Percentiles rank a stretch among this genome's conserved stretches.
Conservation (phyloP, 2,113 vertebrate species). For the Leuciscus idus region DNA sequence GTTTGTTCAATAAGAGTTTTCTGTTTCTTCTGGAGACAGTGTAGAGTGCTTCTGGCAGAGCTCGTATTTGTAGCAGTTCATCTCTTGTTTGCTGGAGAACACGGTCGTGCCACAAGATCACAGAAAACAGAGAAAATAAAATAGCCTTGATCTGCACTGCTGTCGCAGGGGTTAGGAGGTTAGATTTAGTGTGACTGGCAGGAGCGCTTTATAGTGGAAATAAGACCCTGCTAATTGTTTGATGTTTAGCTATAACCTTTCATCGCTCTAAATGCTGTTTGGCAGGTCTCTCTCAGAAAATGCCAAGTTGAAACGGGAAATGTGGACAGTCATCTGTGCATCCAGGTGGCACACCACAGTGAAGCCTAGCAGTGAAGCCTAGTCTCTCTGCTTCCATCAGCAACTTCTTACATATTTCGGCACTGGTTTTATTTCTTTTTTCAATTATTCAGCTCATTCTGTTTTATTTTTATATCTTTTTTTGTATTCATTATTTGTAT, state of each 20-base stretch:
- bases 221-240: constrained; percentile 27
- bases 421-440: neutral
- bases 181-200: constrained; percentile 1
- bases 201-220: constrained; percentile 38
- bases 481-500: neutral
- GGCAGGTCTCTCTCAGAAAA: constrained; percentile 39
- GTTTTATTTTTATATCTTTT: neutral
- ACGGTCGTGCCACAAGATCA: neutral
- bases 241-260: constrained; percentile 33
- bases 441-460: neutral
- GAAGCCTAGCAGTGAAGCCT: neutral
- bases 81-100: constrained; percentile 31
- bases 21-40: neutral
- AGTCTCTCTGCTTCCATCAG: neutral
- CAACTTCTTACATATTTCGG: neutral
- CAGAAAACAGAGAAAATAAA: neutral
- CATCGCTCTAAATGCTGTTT: constrained; percentile 33
- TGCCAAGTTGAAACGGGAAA: neutral
- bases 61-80: constrained; percentile 20
- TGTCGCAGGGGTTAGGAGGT: neutral
- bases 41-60: constrained; percentile 1
- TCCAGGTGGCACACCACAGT: constrained; percentile 27
- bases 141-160: neutral
- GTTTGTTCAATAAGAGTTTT: neutral
- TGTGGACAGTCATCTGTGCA: constrained; percentile 37